Evolutionary conservation across 1,140 invertebrate genomes (phyloP), one percentile per base, ranked within the genome.

Genomic region (Tetragonula clypearis): DNA sequence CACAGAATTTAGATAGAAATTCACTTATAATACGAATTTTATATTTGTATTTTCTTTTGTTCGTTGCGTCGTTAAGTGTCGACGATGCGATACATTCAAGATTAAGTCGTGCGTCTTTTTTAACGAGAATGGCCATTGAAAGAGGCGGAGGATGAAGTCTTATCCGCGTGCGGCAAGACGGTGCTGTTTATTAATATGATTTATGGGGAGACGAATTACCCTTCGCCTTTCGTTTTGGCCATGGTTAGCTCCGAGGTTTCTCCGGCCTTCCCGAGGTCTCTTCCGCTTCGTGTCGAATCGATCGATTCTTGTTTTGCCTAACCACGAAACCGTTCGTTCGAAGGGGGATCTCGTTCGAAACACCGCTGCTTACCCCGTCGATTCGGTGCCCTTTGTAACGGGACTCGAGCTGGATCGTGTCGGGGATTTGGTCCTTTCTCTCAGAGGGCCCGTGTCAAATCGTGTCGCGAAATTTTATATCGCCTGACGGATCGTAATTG

Each of bases 371-470:
- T 90, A 90, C 90, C 90, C 88, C 90, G 90, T 91, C 90, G 90
- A 93, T 93, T 92, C 92, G 92, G 92, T 77, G 74, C 74, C 92
- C 88, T 92, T 92, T 89, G 92, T 92, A 93, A 92, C 88, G 62
- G 73, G 84, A 92, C 69, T 87, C 87, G 66, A 8, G 49, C 17
- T 26, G 49, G 30, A 72, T 72, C 35, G n/a, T 30, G 23, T 9
- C 35, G 14, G 21, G 14, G 23, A 56, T 12, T 23, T 21, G 68
- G n/a, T 26, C 82, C 60, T 79, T 84, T 55, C n/a, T 30, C 41
- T 49, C 41, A 8, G 41, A 58, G 26, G 23, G 58, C 79, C 71
- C 79, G 79, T 79, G 82, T 79, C 82, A 15, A 66, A 84, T 78
- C 56, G 75, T 62, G 76, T 79, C 82, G 65, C 74, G 76, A 84